phyloP scores from a whole-genome alignment of 1,140 invertebrate species.

The Harpegnathos saltator region DNA sequence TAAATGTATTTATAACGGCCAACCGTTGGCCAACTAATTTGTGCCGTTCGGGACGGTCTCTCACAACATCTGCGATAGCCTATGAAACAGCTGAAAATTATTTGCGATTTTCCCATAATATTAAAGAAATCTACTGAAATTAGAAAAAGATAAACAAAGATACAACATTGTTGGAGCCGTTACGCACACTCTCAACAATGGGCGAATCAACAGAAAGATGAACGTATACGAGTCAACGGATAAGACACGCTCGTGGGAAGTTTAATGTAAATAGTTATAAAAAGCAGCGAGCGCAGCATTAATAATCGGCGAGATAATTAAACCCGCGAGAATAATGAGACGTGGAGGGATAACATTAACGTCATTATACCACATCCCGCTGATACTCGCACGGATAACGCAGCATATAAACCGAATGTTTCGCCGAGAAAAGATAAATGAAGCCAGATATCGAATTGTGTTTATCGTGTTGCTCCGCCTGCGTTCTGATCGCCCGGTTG shows the following conservation, averaged over 20 bases:
- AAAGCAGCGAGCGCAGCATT: constrained; percentile 1
- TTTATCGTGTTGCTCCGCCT: constrained; percentile 33
- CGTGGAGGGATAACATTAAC: constrained; percentile 34
- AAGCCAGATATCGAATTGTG: constrained; percentile 47
- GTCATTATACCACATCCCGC: constrained; percentile 49
- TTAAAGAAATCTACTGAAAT: too few species aligned
- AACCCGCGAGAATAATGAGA: constrained; percentile 36
- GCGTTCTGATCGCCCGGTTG: background rate
- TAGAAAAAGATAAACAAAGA: too few species aligned
- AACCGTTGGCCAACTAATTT: too few species aligned
- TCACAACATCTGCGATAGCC: too few species aligned
- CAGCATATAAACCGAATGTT: constrained; percentile 32
- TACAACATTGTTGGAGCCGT: too few species aligned
- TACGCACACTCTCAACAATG: too few species aligned
- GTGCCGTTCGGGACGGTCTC: too few species aligned
- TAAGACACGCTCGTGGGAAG: background rate
- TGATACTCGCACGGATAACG: constrained; percentile 64
- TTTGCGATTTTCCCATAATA: too few species aligned
- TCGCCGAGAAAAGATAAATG: constrained; percentile 56
- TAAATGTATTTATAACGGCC: too few species aligned
- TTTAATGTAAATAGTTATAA: background rate
- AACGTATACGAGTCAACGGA: too few species aligned
- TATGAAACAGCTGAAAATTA: too few species aligned
- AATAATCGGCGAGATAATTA: constrained; percentile 57
- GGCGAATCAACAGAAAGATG: too few species aligned